Percentiles rank a stretch among this genome's conserved stretches.
Conservation (phyloP, 1,140 invertebrate species). For the Nebria ingens region DNA sequence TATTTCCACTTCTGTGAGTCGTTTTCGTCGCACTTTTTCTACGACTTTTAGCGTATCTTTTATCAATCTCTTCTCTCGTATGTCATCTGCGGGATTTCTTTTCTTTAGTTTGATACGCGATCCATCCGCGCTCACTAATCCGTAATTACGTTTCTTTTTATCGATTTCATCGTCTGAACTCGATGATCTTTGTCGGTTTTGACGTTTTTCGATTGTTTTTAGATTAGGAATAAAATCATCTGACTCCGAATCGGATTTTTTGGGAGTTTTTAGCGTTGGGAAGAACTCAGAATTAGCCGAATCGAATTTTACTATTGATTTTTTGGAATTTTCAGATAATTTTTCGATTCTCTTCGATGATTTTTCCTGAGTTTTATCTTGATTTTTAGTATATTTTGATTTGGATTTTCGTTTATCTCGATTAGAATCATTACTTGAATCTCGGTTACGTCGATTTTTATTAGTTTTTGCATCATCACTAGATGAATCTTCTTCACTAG, state of each 20-base stretch:
- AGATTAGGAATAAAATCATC: too few species aligned
- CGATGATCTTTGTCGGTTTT: conserved; percentile 9
- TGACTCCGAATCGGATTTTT: too few species aligned
- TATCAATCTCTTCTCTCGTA: too few species aligned
- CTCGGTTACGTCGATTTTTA: not conserved
- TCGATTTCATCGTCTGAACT: conserved; percentile 13
- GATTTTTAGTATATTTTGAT: conserved; percentile 10
- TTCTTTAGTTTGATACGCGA: conserved; percentile 28
- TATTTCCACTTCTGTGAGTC: conserved; percentile 57
- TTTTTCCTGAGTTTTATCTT: too few species aligned
- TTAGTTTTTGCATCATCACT: too few species aligned
- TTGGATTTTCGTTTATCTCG: conserved; percentile 7
- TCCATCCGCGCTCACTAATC: conserved; percentile 39
- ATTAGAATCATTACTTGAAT: conserved; percentile 10
- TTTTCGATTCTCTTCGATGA: too few species aligned
- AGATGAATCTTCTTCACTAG: too few species aligned
- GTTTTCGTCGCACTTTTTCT: conserved; percentile 30
- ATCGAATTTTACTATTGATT: too few species aligned
- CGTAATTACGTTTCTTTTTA: conserved; percentile 29
- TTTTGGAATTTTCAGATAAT: too few species aligned
- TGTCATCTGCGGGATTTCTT: conserved; percentile 18
- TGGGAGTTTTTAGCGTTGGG: too few species aligned
- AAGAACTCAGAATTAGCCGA: too few species aligned
- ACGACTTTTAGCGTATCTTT: conserved; percentile 24
- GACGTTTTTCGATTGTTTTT: conserved; percentile 2